phyloP scores from a whole-genome alignment of 2,797 vertebrate species.

The Nasua narica region DNA sequence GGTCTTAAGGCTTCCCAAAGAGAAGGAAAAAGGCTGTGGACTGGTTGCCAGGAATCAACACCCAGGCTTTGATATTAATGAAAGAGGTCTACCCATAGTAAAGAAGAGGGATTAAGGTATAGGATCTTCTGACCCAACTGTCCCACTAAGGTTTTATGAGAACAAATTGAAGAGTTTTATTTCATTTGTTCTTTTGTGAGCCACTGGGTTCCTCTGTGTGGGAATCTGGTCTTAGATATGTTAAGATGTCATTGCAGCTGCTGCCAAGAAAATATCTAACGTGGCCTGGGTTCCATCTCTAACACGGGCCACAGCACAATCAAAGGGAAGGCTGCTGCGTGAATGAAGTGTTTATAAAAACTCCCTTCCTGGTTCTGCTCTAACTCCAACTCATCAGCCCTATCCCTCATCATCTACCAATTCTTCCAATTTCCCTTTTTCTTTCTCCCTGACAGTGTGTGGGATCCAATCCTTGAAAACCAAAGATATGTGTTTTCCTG shows the following conservation, averaged over 20 bases:
- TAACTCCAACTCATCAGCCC: too few relatives aligned
- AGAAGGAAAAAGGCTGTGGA: not conserved
- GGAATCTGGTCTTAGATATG: not conserved
- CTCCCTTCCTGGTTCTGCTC: not conserved
- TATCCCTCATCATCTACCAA: fast-evolving
- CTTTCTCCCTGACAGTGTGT: not conserved
- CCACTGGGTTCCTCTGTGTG: not conserved
- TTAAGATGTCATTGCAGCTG: not conserved
- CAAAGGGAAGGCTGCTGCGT: not conserved
- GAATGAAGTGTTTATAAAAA: not conserved
- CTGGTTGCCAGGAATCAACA: not conserved
- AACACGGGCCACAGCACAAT: fast-evolving
- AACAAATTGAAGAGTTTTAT: not conserved
- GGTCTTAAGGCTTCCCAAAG: not conserved
- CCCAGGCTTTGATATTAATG: not conserved
- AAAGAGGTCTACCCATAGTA: not conserved
- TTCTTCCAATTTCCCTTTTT: not conserved
- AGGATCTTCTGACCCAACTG: not conserved
- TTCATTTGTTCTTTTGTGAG: not conserved
- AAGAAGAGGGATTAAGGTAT: not conserved
- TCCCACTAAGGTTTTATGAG: not conserved
- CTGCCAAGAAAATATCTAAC: not conserved
- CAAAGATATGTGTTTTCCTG: not conserved
- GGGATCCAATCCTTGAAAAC: not conserved
- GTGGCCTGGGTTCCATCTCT: fast-evolving